A percentile compares a stretch with the other conserved stretches of the same genome.
Evolutionary conservation across 2,888 invertebrate species (phyloP).

Genomic region (Gerris lacustris): DNA sequence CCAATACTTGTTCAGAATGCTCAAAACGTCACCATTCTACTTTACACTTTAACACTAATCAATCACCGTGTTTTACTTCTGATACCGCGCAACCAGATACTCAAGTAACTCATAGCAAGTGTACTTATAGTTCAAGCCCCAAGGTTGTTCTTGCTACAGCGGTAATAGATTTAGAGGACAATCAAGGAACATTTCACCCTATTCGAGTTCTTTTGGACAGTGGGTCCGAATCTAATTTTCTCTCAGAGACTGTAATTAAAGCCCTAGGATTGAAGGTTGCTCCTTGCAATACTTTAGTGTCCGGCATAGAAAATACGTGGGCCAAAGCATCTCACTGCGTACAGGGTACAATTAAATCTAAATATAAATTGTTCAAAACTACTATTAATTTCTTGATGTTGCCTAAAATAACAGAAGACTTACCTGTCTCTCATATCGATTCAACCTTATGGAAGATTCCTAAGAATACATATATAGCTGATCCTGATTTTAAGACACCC

Average conservation of each 20-base stretch:
- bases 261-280: background rate
- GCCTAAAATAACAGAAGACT: constrained; percentile 8
- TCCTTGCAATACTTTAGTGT: background rate
- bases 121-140: too few relatives aligned
- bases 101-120: too few relatives aligned
- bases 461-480: constrained; percentile 1
- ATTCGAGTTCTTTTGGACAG: background rate
- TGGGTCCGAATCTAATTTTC: constrained; percentile 8
- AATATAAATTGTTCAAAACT: too few relatives aligned
- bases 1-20: too few relatives aligned
- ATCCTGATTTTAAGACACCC: constrained; percentile 5
- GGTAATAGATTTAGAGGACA: too few relatives aligned
- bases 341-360: background rate
- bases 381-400: too few relatives aligned
- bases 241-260: constrained; percentile 1
- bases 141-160: too few relatives aligned
- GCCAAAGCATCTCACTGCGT: background rate
- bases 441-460: constrained; percentile 11
- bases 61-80: too few relatives aligned
- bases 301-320: background rate
- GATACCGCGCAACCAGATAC: too few relatives aligned
- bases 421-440: constrained; percentile 2
- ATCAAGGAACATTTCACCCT: background rate
- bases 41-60: too few relatives aligned
- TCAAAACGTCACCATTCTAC: too few relatives aligned